phyloP scores from a whole-genome alignment of 2,797 vertebrate genomes.

The Decapterus maruadsi region DNA sequence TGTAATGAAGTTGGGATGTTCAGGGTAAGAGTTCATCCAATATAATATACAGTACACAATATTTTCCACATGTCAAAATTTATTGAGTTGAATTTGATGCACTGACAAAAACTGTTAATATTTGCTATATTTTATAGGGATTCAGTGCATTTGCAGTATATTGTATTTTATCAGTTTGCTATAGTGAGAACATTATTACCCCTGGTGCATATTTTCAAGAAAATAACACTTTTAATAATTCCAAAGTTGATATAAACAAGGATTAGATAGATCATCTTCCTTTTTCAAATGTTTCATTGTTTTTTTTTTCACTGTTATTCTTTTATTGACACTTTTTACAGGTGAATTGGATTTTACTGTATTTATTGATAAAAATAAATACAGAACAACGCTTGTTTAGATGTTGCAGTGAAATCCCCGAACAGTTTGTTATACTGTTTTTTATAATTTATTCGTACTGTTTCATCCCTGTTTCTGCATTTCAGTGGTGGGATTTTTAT shows the following conservation, averaged over 20 bases:
- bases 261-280: not conserved
- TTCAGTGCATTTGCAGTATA: conserved; percentile 38
- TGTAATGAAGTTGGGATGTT: conserved; percentile 53
- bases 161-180: conserved; percentile 30
- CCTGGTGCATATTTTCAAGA: conserved; percentile 17
- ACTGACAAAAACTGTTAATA: conserved; percentile 51
- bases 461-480: conserved; percentile 22
- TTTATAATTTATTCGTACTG: conserved; percentile 3
- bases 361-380: conserved; percentile 23
- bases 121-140: conserved; percentile 52
- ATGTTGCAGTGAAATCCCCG: conserved; percentile 2
- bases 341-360: not conserved
- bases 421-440: not conserved
- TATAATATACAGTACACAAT: conserved; percentile 54
- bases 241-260: not conserved
- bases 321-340: not conserved
- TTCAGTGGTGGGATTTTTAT: conserved; percentile 44
- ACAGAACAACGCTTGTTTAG: not conserved
- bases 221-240: conserved; percentile 10
- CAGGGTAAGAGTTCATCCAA: conserved; percentile 42
- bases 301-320: not conserved
- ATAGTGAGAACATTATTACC: conserved; percentile 7
- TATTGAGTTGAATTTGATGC: conserved; percentile 61
- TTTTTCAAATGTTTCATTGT: not conserved
- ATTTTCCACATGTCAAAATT: conserved; percentile 57